A percentile compares a stretch with the other conserved stretches of the same genome.
Evolutionary conservation across 2,113 vertebrate species (phyloP).

Genomic region (Neolamprologus variostigma): DNA sequence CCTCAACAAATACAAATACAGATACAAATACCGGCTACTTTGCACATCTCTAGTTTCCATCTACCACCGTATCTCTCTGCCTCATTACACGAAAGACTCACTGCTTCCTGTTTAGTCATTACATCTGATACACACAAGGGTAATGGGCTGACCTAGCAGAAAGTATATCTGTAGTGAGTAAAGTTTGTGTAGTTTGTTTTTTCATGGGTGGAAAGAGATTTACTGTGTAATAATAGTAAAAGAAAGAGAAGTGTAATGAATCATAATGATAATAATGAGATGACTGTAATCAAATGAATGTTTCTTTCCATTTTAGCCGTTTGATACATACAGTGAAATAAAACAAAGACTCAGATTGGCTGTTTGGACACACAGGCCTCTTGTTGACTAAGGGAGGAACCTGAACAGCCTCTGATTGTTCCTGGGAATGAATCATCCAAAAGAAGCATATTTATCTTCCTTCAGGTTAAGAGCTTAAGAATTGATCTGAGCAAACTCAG

Average conservation of each 20-base stretch:
- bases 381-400: constrained; percentile 69
- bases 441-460: constrained; percentile 48
- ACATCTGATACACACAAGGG: not conserved
- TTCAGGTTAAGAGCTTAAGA: constrained; percentile 41
- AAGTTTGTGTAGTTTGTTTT: not conserved
- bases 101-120: not conserved
- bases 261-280: not conserved
- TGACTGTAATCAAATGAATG: not conserved
- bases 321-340: not conserved
- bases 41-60: not conserved
- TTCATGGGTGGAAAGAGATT: not conserved
- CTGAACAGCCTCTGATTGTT: constrained; percentile 66
- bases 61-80: not conserved
- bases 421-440: constrained; percentile 40
- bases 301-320: not conserved
- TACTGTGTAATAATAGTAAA: fast-evolving
- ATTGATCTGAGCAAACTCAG: constrained; percentile 58
- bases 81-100: not conserved
- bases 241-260: not conserved
- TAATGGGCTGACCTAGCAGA: not conserved
- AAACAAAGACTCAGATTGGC: constrained; percentile 12
- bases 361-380: constrained; percentile 7
- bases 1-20: not conserved
- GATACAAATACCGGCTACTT: fast-evolving
- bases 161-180: not conserved